Evolutionary conservation across 2,888 invertebrate genomes (phyloP).

Genomic region (Folsomia candida): DNA sequence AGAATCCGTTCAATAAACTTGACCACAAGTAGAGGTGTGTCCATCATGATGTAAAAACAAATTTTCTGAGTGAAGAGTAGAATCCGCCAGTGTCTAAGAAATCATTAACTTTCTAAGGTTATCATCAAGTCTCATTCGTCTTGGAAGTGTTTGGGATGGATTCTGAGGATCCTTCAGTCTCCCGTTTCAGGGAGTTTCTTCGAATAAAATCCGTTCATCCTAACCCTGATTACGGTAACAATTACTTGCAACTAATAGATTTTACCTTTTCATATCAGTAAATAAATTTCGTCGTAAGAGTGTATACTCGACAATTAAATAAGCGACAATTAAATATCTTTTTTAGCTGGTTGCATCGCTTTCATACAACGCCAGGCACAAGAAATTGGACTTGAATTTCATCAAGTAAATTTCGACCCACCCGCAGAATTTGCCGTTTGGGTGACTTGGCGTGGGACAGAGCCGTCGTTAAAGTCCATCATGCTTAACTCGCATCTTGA

Average conservation of each 20-base stretch:
- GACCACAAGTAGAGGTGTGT: no score
- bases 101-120: no score
- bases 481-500: constrained; percentile 94
- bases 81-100: no score
- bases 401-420: constrained; percentile 21
- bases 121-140: no score
- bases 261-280: background rate
- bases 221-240: constrained; percentile 75
- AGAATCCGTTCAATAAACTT: no score
- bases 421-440: constrained; percentile 54
- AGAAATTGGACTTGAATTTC: constrained; percentile 30
- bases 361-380: constrained; percentile 34
- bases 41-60: no score
- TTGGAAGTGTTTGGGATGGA: no score
- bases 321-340: background rate
- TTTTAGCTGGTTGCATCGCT: constrained; percentile 28
- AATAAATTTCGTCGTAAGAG: background rate
- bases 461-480: constrained; percentile 68
- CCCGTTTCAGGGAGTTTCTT: constrained; percentile 79
- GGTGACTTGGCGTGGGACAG: constrained; percentile 76
- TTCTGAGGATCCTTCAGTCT: constrained; percentile 62
- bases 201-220: constrained; percentile 86
- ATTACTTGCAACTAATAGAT: background rate
- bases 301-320: background rate
- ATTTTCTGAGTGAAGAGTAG: no score